Conservation (phyloP, 2,797 vertebrate species). For the Artibeus lituratus region DNA sequence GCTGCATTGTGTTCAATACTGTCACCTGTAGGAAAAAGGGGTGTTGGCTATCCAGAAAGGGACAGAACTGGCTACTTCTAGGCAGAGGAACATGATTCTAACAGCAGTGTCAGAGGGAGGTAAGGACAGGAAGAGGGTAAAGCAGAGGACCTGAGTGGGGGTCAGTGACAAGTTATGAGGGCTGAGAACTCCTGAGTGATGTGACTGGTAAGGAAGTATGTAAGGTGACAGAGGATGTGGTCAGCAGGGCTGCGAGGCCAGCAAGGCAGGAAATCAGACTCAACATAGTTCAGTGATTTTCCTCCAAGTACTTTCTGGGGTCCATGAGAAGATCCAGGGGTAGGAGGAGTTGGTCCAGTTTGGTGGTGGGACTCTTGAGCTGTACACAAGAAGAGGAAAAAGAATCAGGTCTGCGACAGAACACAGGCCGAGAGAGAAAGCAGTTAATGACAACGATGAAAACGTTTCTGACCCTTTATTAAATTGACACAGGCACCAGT, state of each 20-base stretch:
- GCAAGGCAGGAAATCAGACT: conserved; percentile 54
- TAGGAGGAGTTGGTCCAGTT: neutral
- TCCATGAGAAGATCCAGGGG: neutral
- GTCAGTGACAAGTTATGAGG: neutral
- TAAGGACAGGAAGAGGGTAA: neutral
- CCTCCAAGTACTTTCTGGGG: neutral
- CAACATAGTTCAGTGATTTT: neutral
- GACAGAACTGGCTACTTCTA: neutral
- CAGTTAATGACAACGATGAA: neutral
- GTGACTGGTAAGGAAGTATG: conserved; percentile 55
- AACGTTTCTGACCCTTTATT: neutral
- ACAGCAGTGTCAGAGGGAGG: neutral
- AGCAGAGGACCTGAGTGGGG: neutral
- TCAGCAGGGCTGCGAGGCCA: conserved; percentile 1
- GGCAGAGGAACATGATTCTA: conserved; percentile 16
- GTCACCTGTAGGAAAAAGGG: conserved; percentile 45
- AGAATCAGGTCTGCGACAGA: neutral
- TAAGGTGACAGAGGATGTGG: conserved; percentile 72
- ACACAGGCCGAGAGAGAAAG: neutral
- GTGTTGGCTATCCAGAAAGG: conserved; percentile 1
- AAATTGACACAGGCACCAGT: conserved; percentile 10
- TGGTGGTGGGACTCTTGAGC: neutral
- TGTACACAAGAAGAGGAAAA: neutral
- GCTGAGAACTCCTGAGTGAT: conserved; percentile 12
- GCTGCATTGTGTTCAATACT: conserved; percentile 82